Base-by-base conservation (phyloP, 2,797 vertebrate species). In the Coracias cyanogaster region DNA sequence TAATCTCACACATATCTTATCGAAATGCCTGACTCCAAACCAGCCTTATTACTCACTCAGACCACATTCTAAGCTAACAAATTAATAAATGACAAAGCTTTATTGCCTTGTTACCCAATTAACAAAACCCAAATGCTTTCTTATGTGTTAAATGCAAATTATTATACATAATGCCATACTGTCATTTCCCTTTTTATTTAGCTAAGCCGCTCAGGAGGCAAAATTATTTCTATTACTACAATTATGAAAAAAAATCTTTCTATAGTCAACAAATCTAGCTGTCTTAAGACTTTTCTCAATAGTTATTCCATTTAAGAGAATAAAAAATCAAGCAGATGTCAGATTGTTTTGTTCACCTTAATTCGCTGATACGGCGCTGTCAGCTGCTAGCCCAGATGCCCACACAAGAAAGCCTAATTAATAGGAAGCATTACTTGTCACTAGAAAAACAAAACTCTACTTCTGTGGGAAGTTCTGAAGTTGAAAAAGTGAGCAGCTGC, bases 401-500 rank as follows among this genome's bases (percentile, higher is more conserved):
- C 90, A 49, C 45, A 64, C 90, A 85, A 91, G 37, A 80, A 85
- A 93, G 79, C 31, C 46, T 85, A 80, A 87, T 91, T 94, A 96
- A 83, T 20, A 92, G 58, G 54, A 79, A 90, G 58, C 33, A 74
- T 54, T 65, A 31, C 54, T 90, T 76, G 37, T 88, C 79, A 81
- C 45, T 37, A 58, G 81, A 31, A 54, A 91, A 92, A 82, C 33
- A 86, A 85, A 77, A 18, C 8, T 62, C 61, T 80, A 57, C 66
- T 67, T 95, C 90, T 70, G 61, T 52, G 85, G 84, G 89, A 70
- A 96, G 69, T 89, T 94, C 46, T 89, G 87, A 90, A 95, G 57
- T 33, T 3, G 52, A 78, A 90, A 84, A 74, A 74, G 33, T 49
- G 55, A 91, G 57, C 10, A 92, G 35, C 61, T 82, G 58, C 51